Conservation (phyloP, 2,113 vertebrate species). For the Rhinopomastus cyanomelas region DNA sequence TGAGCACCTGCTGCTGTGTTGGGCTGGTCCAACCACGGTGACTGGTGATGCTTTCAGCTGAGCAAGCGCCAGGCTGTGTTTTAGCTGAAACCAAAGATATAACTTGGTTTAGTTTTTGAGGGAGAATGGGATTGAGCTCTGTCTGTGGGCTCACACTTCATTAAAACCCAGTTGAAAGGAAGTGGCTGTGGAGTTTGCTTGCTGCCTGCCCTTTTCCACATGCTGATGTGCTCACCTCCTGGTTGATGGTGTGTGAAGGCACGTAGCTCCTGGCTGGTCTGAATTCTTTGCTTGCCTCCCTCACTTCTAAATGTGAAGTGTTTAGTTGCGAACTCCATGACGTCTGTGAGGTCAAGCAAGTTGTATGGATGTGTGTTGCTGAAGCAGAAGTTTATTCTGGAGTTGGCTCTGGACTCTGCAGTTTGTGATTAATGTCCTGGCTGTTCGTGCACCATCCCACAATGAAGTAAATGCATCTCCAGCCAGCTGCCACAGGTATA, state of each 20-base stretch:
- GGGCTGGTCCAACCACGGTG: background rate
- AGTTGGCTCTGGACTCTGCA: background rate
- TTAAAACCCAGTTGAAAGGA: background rate
- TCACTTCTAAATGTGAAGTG: background rate
- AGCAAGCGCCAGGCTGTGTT: background rate
- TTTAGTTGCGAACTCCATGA: background rate
- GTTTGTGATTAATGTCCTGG: background rate
- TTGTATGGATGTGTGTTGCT: background rate
- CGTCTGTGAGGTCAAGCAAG: background rate
- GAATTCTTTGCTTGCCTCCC: background rate
- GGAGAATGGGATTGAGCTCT: background rate
- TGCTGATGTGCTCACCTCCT: background rate
- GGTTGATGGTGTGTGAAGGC: background rate
- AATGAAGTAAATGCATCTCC: background rate
- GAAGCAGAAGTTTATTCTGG: background rate
- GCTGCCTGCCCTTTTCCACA: background rate
- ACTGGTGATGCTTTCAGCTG: background rate
- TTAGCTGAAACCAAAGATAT: background rate
- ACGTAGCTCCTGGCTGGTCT: background rate
- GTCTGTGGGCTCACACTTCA: background rate
- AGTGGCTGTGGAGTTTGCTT: background rate
- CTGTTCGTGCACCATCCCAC: background rate
- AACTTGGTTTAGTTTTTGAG: background rate
- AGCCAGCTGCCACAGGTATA: background rate
- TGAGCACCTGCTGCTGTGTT: fast-evolving